phyloP scores from a whole-genome alignment of 2,888 invertebrate species.

The Apamea sordens region DNA sequence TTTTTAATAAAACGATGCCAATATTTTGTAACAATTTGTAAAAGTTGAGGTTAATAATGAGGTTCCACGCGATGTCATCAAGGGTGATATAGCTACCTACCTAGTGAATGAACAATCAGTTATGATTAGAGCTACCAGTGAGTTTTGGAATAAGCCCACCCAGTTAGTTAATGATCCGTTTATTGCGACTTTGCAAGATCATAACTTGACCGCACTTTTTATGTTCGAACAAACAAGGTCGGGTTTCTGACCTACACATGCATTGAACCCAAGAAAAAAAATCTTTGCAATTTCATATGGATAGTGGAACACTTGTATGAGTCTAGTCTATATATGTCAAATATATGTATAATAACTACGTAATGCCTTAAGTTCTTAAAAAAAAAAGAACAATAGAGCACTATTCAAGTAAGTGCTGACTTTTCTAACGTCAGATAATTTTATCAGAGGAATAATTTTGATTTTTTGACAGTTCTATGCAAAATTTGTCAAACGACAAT shows the following conservation, averaged over 20 bases:
- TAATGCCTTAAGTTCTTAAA: no score
- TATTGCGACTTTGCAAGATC: slow-evolving; percentile 69
- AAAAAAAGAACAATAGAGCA: no score
- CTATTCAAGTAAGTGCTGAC: no score
- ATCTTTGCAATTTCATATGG: neutral
- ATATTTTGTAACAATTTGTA: no score
- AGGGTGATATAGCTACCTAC: neutral
- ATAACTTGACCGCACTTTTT: slow-evolving; percentile 80
- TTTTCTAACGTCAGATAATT: no score
- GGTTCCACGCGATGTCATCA: neutral
- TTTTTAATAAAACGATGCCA: no score
- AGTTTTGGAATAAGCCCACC: slow-evolving; percentile 71
- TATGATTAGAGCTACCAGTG: neutral
- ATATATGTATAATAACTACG: neutral
- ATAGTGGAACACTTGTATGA: neutral
- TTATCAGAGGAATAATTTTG: no score
- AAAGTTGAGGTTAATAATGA: no score
- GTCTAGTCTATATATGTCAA: neutral
- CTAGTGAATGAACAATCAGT: neutral
- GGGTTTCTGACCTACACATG: slow-evolving; percentile 35
- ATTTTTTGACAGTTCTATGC: no score
- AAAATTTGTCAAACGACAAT: no score
- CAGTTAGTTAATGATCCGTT: slow-evolving; percentile 70
- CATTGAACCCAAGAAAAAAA: neutral
- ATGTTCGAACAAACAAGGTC: slow-evolving; percentile 74